Evolutionary conservation across 2,797 vertebrate genomes (phyloP), one percentile per base, ranked within the genome.

Genomic region (Eospalax fontanierii): DNA sequence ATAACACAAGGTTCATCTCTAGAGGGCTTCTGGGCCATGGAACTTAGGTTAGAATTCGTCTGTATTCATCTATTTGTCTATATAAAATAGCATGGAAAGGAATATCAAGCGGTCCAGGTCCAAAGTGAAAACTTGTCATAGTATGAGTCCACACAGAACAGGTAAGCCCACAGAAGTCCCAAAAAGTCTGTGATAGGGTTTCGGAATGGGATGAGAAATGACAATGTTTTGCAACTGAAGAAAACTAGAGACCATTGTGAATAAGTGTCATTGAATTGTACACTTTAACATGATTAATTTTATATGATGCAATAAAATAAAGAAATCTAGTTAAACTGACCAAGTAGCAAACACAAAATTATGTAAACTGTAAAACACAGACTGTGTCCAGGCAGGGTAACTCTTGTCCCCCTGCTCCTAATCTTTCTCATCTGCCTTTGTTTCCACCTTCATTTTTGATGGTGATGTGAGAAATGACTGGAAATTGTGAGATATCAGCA

Each of bases 211-310:
- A 6, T 50, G 87, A 84, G 22, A n/a, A 2, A 63, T 33, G 57
- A 82, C 59, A 87, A n/a, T 73, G 8, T 87, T 94, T 95, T 84
- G 50, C 61, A 70, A 94, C 33, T 78, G 89, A 14, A 71, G 26
- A n/a, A 21, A 81, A 22, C 33, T 33, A 30, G 76, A 73, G 84
- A 76, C 28, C 33, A 61, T 75, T 63, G 75, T 73, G 68, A 59
- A 66, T 43, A 88, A 90, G 43, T 83, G 59, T 9, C n/a, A 66
- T 9, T 76, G 71, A 92, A 80, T n/a, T 33, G 24, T 65, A 19
- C 1, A 6, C 19, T 93, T 66, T 54, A 50, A 78, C 46, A 74
- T 83, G 78, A 24, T 87, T 94, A 57, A 91, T 84, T 95, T 96
- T 87, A 76, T 33, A 40, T 65, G 68, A 84, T n/a, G 4, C 19